phyloP scores from a whole-genome alignment of 2,888 invertebrate species.

The Agrochola macilenta region DNA sequence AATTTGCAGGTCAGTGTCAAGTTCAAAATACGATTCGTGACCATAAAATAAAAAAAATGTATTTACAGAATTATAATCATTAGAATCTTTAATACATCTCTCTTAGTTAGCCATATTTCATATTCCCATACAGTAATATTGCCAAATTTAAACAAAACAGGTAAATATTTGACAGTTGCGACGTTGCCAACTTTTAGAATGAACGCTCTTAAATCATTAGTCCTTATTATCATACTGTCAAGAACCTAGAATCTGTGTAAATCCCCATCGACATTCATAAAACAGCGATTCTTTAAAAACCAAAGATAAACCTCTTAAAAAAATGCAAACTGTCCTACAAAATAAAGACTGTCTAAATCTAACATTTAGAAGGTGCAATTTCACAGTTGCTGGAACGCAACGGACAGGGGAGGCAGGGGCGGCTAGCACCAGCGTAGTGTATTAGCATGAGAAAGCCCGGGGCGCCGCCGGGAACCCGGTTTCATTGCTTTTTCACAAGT shows the following conservation, averaged over 20 bases:
- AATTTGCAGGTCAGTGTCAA: too few relatives aligned
- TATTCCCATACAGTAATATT: too few relatives aligned
- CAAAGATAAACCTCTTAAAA: background rate
- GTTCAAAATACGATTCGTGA: background rate
- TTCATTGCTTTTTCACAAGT: constrained; percentile 73
- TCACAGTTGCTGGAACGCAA: constrained; percentile 82
- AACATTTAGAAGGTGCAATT: constrained; percentile 82
- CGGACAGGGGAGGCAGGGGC: constrained; percentile 70
- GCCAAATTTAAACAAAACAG: too few relatives aligned
- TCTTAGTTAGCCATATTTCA: too few relatives aligned
- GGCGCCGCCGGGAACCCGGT: constrained; percentile 63
- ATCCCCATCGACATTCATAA: background rate
- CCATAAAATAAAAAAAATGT: too few relatives aligned
- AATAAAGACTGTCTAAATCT: constrained; percentile 70
- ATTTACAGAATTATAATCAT: too few relatives aligned
- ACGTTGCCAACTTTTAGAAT: too few relatives aligned
- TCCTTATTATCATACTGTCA: background rate
- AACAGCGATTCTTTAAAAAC: background rate
- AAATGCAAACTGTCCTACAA: constrained; percentile 46
- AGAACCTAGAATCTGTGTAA: too few relatives aligned
- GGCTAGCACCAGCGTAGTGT: constrained; percentile 59
- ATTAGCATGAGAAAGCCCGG: constrained; percentile 79
- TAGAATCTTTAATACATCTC: too few relatives aligned
- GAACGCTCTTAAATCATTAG: background rate
- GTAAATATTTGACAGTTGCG: too few relatives aligned